Conservation (phyloP, 2,113 vertebrate genomes). For the Paracyprichromis sp. region DNA sequence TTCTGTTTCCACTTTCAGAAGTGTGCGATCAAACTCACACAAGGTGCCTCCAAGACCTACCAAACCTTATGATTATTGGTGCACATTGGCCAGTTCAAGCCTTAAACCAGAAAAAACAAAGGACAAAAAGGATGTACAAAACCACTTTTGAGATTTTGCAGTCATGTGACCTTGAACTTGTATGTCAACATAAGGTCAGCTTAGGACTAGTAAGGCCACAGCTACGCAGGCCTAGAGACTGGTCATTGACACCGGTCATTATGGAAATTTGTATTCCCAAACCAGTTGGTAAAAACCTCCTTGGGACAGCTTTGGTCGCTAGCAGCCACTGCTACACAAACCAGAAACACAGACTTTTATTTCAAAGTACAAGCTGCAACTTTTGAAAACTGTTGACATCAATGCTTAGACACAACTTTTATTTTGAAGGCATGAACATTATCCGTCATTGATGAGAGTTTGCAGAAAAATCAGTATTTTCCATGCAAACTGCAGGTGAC, state of each 20-base stretch:
- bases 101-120: background rate
- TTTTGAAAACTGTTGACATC: background rate
- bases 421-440: background rate
- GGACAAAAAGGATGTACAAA: fast-evolving
- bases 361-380: background rate
- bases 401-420: background rate
- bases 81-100: background rate
- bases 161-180: background rate
- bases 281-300: background rate
- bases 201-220: background rate
- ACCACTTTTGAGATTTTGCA: background rate
- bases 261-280: background rate
- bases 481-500: background rate
- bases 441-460: background rate
- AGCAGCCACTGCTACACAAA: background rate
- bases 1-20: background rate
- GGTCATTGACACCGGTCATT: background rate
- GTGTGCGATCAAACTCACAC: background rate
- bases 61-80: background rate
- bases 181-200: background rate
- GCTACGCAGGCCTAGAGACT: fast-evolving
- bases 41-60: background rate
- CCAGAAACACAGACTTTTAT: background rate
- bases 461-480: background rate
- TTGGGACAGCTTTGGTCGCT: background rate